Conservation (phyloP, 2,888 invertebrate species). For the Seira musarum region DNA sequence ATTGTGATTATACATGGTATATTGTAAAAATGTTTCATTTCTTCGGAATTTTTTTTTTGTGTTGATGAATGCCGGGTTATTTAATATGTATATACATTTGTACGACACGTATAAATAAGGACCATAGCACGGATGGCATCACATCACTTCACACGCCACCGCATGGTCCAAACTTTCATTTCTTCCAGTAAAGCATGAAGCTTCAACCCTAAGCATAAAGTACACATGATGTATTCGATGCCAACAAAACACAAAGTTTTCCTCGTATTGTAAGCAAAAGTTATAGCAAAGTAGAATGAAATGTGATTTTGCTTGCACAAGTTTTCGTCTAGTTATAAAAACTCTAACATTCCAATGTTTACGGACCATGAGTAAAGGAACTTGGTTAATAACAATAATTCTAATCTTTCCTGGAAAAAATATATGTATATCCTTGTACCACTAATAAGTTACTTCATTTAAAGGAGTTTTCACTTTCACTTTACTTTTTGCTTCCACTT, state of each 20-base stretch:
- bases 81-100: neutral
- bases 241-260: neutral
- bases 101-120: neutral
- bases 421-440: neutral
- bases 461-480: constrained; percentile 31
- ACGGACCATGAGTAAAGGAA: neutral
- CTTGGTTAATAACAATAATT: constrained; percentile 32
- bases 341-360: neutral
- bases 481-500: constrained; percentile 27
- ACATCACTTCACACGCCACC: constrained; percentile 57
- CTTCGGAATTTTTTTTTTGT: too few relatives aligned
- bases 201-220: neutral
- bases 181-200: too few relatives aligned
- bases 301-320: constrained; percentile 17
- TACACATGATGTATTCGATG: neutral
- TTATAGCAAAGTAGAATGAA: constrained; percentile 37
- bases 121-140: constrained; percentile 43
- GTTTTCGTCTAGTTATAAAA: neutral
- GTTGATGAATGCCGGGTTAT: neutral
- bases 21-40: too few relatives aligned
- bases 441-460: neutral
- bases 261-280: neutral
- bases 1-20: too few relatives aligned
- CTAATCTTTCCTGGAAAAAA: constrained; percentile 20
- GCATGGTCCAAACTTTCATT: constrained; percentile 58